These are phyloP conservation scores for Melipona quadrifasciata DNA, from an alignment of 1,140 invertebrate species.

Conservation along the genomic window DNA sequence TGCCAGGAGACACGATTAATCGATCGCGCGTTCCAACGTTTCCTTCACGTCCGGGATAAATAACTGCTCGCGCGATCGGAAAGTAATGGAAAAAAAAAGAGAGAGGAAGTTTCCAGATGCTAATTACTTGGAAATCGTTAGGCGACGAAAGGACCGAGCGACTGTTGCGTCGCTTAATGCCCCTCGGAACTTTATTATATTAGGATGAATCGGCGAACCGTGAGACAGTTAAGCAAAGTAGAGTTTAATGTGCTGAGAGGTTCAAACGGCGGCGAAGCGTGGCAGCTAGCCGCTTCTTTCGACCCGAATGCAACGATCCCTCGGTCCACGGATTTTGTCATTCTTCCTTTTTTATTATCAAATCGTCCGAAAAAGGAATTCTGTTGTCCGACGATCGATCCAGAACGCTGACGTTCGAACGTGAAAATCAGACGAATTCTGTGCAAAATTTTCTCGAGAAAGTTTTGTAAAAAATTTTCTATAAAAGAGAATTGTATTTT, in stretches of 20 bases:
- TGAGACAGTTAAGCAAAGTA: slow-evolving; percentile 39
- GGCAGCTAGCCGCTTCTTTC: slow-evolving; percentile 16
- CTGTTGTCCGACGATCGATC: background rate
- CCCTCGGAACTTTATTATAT: slow-evolving; percentile 37
- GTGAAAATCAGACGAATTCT: background rate
- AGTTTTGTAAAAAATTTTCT: background rate
- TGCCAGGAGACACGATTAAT: background rate
- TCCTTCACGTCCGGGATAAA: background rate
- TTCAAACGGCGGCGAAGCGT: slow-evolving; percentile 25
- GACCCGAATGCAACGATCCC: background rate
- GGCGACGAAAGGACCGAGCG: background rate
- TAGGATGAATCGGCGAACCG: slow-evolving; percentile 26
- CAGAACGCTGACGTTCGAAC: background rate
- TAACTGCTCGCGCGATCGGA: slow-evolving; percentile 10
- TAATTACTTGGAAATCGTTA: slow-evolving; percentile 50
- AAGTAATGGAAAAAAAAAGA: background rate
- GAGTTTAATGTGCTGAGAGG: slow-evolving; percentile 49
- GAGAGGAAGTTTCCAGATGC: background rate
- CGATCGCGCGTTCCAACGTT: background rate
- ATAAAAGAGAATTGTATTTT: background rate
- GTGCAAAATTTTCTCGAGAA: background rate
- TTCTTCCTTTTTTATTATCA: slow-evolving; percentile 24
- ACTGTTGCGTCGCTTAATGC: slow-evolving; percentile 23
- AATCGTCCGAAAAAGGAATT: slow-evolving; percentile 21
- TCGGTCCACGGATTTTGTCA: background rate